These are phyloP conservation scores for Leucophenga montana DNA, from an alignment of 2,888 invertebrate species.

Conservation along the genomic window DNA sequence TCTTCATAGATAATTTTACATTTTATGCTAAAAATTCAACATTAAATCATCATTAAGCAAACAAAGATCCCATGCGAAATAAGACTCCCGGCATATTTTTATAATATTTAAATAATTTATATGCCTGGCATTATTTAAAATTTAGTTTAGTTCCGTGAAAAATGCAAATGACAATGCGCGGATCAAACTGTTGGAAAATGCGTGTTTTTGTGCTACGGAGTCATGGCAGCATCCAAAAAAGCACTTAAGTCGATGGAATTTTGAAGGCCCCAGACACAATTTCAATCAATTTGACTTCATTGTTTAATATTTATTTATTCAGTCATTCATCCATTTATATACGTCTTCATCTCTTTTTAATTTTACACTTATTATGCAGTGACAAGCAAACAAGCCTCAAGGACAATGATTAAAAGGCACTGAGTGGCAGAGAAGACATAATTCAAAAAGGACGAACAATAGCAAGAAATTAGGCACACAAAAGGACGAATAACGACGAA, in stretches of 20 bases:
- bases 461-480: constrained; percentile 30
- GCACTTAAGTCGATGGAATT: not conserved
- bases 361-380: constrained; percentile 8
- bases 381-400: not conserved
- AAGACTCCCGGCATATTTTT: no score
- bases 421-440: constrained; percentile 29
- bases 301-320: constrained; percentile 9
- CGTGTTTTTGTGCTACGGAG: no score
- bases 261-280: constrained; percentile 6
- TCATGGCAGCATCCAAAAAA: not conserved
- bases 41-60: no score
- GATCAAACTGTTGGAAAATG: no score
- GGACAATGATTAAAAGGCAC: constrained; percentile 17
- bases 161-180: no score
- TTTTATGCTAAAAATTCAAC: no score
- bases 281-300: constrained; percentile 9
- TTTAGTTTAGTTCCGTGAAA: not conserved
- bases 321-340: not conserved
- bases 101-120: not conserved
- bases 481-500: constrained; percentile 1
- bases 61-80: no score
- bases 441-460: constrained; percentile 37
- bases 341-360: not conserved
- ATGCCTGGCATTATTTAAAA: not conserved
- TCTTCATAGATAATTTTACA: no score